A percentile compares a stretch with the other conserved stretches of the same genome.
Evolutionary conservation across 2,888 invertebrate genomes (phyloP).

Genomic region (Ophonus ardosiacus): DNA sequence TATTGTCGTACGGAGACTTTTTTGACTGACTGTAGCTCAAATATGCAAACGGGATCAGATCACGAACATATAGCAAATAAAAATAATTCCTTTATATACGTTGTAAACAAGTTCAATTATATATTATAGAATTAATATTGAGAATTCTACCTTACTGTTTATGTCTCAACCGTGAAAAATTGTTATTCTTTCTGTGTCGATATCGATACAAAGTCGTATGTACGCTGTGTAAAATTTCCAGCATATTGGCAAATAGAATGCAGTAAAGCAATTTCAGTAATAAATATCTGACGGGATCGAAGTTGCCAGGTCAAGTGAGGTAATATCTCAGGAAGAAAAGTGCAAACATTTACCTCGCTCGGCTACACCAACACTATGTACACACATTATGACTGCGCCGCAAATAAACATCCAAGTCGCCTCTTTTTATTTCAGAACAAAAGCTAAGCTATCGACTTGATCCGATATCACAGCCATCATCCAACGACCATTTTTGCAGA

Average conservation of each 20-base stretch:
- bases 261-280: background rate
- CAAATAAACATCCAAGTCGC: slow-evolving; percentile 33
- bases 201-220: background rate
- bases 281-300: background rate
- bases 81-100: no score
- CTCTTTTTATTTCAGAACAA: slow-evolving; percentile 29
- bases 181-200: no score
- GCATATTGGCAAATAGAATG: background rate
- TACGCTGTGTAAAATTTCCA: background rate
- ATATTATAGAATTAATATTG: no score
- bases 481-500: slow-evolving; percentile 10
- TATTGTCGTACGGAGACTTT: no score
- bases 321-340: slow-evolving; percentile 16
- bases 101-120: no score
- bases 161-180: no score
- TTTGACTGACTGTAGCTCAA: no score
- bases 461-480: slow-evolving; percentile 41
- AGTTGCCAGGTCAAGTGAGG: slow-evolving; percentile 4
- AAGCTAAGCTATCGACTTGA: slow-evolving; percentile 33
- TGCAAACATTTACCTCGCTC: slow-evolving; percentile 23
- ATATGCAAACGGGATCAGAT: no score
- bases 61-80: no score
- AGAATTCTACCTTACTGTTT: no score
- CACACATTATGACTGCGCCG: slow-evolving; percentile 16
- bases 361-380: slow-evolving; percentile 12